Base-by-base conservation (phyloP, 2,888 invertebrate species). In the Deilephila porcellus region DNA sequence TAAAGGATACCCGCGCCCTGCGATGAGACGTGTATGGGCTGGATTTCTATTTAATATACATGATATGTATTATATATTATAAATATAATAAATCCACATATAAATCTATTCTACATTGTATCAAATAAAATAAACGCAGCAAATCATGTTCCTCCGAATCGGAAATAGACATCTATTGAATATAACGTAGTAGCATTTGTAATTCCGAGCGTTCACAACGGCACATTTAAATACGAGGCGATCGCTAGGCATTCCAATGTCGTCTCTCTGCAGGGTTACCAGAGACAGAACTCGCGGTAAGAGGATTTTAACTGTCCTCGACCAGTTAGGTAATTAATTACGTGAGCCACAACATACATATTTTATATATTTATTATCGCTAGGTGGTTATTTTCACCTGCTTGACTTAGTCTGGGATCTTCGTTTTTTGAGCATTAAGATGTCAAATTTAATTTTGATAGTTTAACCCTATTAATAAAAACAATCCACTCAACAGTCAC, bases 191-290 rank as follows among this genome's bases (percentile, higher is more conserved):
- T 60, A 75, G 78, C 81, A 77, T 82, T 84, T 85, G 83, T 85
- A 79, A 85, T 86, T 84, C 85, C 74, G 76, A 81, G 78, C 83
- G 81, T 78, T 84, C 81, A 81, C 80, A 78, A 82, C 81, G 83
- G 79, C 79, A 79, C 81, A 87, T 88, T 88, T 85, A 83, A 87
- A 87, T 88, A 85, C 83, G 82, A 79, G 77, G 77, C 76, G 81
- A 81, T 81, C 81, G 82, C 81, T 74, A 83, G 70, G 83, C 85
- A 88, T 88, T 88, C 84, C 85, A 82, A 86, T 85, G 85, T 82
- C 88, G 85, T 86, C 85, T 83, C 84, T 79, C 84, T 79, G 67
- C 60, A 73, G 67, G 75, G 76, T 76, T 77, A 77, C 73, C 74
- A 77, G 74, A 73, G 20, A 32, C 37, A 70, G 29, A 60, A 29